Evolutionary conservation across 2,113 vertebrate species (phyloP), one percentile per base, ranked within the genome.

Genomic region (Platysteira castanea): DNA sequence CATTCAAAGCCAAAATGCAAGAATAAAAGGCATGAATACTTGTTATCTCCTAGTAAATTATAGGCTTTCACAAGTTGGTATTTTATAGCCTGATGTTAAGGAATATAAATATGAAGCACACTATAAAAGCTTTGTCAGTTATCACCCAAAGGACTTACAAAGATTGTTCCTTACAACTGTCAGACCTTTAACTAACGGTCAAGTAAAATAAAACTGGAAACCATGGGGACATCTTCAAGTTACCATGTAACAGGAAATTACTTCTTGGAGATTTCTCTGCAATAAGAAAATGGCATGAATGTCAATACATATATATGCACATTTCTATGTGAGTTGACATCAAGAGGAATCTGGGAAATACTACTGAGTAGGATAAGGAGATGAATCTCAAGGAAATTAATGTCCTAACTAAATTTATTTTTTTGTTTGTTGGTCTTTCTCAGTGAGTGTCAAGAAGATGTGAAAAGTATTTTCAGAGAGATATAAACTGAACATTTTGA

Each of bases 1-100:
- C 2, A 11, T 82, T 91, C 76, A 65, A 86, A 94, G 59, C 65
- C 85, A 74, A 93, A 77, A 87, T 61, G 81, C 15, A 94, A 31
- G 33, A 95, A 76, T 59, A 65, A 87, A 89, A 70, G 23, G 64
- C 44, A 84, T 74, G 67, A 94, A 83, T 86, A 75, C 86, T 80
- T 92, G 65, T 56, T 94, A 61, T 76, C 42, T 63, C 23, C n/a
- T 22, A 84, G 75, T 84, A 96, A 96, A 95, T 95, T 77, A 91
- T 19, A 90, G 71, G 53, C 59, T 84, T 95, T 92, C 64, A 94
- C 65, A 90, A 82, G 23, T 67, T 81, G 71, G 10, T 91, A 44
- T 88, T 94, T 96, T 86, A 93, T 35, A 91, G 67, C 20, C 24
- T 87, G 39, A 89, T 95, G 74, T 68, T 89, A 90, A 93, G 71